Evolutionary conservation across 2,888 invertebrate species (phyloP).

Genomic region (Arrhopalites spinosus): DNA sequence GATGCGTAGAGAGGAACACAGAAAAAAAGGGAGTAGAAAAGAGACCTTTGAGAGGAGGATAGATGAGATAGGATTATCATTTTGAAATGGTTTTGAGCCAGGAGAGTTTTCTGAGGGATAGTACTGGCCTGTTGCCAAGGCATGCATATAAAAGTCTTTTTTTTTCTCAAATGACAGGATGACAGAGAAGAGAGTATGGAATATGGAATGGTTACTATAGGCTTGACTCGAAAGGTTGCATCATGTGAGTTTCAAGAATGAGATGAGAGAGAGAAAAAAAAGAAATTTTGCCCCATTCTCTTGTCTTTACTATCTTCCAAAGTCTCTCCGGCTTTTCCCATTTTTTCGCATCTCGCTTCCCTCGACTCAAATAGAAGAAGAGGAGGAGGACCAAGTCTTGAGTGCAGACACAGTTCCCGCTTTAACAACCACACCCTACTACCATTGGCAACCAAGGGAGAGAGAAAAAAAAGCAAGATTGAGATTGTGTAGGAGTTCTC

Average conservation of each 20-base stretch:
- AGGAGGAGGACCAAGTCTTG: not conserved
- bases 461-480: no score
- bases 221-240: slow-evolving; percentile 1
- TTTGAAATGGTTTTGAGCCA: slow-evolving; percentile 26
- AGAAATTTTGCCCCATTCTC: not conserved
- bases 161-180: not conserved
- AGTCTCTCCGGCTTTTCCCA: not conserved
- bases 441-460: no score
- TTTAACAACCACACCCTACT: not conserved
- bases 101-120: slow-evolving; percentile 37
- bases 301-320: not conserved
- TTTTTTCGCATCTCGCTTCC: slow-evolving; percentile 1
- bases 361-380: not conserved
- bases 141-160: not conserved
- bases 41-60: slow-evolving; percentile 16
- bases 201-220: not conserved
- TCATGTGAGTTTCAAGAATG: not conserved
- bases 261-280: slow-evolving; percentile 1
- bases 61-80: slow-evolving; percentile 43
- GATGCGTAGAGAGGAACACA: no score
- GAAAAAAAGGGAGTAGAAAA: not conserved
- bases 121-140: slow-evolving; percentile 39
- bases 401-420: no score
- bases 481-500: no score
- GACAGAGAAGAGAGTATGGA: not conserved